A percentile compares a stretch with the other conserved stretches of the same genome.
phyloP scores from a whole-genome alignment of 2,888 invertebrate genomes.

The Abrostola tripartita region DNA sequence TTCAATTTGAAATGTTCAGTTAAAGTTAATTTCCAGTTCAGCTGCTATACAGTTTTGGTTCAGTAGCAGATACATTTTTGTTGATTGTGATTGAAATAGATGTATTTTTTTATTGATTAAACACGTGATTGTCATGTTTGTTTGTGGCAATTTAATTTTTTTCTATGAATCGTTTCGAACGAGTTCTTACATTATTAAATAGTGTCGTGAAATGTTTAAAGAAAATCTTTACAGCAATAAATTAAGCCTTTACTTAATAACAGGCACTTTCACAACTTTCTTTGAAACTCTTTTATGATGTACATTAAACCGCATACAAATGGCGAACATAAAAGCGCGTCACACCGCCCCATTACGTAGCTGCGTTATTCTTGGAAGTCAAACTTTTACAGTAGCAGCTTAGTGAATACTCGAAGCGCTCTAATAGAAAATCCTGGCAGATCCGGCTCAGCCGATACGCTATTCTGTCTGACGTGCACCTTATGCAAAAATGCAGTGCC shows the following conservation, averaged over 20 bases:
- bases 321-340: not conserved
- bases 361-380: not conserved
- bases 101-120: too few species aligned
- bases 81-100: too few species aligned
- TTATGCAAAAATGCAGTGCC: conserved; percentile 6
- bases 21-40: conserved; percentile 17
- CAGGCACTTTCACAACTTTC: too few species aligned
- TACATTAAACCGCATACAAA: too few species aligned
- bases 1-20: conserved; percentile 20
- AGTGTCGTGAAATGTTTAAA: too few species aligned
- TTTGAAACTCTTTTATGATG: too few species aligned
- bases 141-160: too few species aligned
- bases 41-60: conserved; percentile 11
- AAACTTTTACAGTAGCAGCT: conserved; percentile 2
- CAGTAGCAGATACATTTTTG: not conserved
- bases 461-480: not conserved
- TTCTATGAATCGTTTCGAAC: too few species aligned
- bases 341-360: not conserved
- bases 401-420: not conserved
- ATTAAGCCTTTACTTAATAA: too few species aligned
- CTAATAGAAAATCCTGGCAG: conserved; percentile 20
- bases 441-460: not conserved
- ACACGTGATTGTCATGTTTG: too few species aligned
- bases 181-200: too few species aligned
- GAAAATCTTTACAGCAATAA: too few species aligned